These are phyloP conservation scores for Corynorhinus townsendii DNA, from an alignment of 2,113 vertebrate genomes.

Conservation along the genomic window DNA sequence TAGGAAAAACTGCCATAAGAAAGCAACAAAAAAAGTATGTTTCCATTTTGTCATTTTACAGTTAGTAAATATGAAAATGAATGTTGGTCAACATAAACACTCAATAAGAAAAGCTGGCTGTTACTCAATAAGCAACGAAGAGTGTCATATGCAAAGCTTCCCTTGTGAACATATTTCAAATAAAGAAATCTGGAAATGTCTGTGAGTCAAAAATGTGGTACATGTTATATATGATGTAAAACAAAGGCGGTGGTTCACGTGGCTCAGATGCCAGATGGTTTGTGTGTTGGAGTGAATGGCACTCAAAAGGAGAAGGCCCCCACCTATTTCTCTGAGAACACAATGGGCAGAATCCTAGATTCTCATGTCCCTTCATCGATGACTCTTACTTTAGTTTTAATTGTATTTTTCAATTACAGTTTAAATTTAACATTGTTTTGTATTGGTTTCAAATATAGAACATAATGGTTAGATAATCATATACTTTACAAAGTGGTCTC, in stretches of 20 bases:
- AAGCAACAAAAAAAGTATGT: neutral
- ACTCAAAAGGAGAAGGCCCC: neutral
- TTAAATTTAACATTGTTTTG: neutral
- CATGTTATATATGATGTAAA: slow-evolving; percentile 1
- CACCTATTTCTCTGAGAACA: slow-evolving; percentile 2
- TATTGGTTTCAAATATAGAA: neutral
- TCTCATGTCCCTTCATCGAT: neutral
- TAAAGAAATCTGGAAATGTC: neutral
- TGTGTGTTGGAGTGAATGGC: neutral
- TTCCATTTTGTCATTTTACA: neutral
- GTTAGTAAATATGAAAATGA: neutral
- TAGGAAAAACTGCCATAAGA: neutral
- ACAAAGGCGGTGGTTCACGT: neutral
- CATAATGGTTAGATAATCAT: neutral
- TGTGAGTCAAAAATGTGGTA: neutral
- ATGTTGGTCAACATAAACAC: neutral
- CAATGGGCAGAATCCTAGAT: neutral
- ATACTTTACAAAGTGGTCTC: neutral
- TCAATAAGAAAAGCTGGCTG: neutral
- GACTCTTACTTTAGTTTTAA: neutral
- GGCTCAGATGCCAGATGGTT: neutral
- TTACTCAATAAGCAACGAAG: neutral
- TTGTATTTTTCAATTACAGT: neutral
- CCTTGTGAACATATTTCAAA: slow-evolving; percentile 25
- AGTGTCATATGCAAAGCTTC: neutral